A percentile compares a stretch with the other conserved stretches of the same genome.
Conservation (phyloP, 1,140 invertebrate genomes). For the Drosophila grimshawi region DNA sequence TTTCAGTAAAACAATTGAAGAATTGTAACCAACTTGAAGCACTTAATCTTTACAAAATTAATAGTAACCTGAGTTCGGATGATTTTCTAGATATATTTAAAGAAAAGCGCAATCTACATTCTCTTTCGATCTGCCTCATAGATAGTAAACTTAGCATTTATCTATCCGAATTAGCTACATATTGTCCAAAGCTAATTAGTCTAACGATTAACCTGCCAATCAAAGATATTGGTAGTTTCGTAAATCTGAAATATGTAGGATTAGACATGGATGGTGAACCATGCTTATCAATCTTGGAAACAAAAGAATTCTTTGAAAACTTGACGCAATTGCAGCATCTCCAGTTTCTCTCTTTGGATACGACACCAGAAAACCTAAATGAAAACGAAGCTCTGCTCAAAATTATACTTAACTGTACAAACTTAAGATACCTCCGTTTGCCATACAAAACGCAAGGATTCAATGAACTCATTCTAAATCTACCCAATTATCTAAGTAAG, state of each 20-base stretch:
- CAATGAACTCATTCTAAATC: neutral
- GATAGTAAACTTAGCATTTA: neutral
- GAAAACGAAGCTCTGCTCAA: neutral
- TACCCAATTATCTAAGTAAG: neutral
- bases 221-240: neutral
- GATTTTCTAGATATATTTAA: slow-evolving; percentile 20
- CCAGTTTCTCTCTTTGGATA: slow-evolving; percentile 11
- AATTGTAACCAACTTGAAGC: slow-evolving; percentile 8
- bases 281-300: neutral
- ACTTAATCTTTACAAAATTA: slow-evolving; percentile 8
- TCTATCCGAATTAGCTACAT: neutral
- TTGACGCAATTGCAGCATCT: slow-evolving; percentile 6
- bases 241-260: slow-evolving; percentile 20
- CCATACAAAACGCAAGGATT: neutral
- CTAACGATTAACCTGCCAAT: slow-evolving; percentile 5
- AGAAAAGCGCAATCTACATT: neutral
- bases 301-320: neutral
- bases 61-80: neutral
- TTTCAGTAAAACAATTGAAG: slow-evolving; percentile 12
- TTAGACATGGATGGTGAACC: slow-evolving; percentile 4
- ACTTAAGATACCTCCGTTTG: slow-evolving; percentile 11
- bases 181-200: slow-evolving; percentile 11
- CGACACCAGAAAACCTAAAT: neutral
- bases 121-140: neutral
- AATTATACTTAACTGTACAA: neutral